Base-by-base conservation (phyloP, 2,797 vertebrate species). In the Hylomyscus alleni region DNA sequence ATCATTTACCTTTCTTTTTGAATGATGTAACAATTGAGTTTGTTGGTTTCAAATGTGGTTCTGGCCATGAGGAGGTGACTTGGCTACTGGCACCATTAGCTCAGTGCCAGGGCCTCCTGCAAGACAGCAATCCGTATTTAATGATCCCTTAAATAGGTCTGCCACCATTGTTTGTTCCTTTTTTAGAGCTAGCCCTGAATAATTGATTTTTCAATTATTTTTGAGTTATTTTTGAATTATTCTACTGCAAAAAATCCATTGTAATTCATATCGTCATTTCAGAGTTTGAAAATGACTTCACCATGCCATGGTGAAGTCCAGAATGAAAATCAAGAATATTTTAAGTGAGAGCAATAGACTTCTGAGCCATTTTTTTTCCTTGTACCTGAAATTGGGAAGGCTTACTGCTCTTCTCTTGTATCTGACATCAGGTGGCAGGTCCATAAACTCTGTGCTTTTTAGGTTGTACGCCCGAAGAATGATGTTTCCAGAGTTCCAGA, bases 401-500 rank as follows among this genome's bases (percentile, higher is more conserved):
- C 73, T 44, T 89, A 56, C 80, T 92, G 73, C 52, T 95, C 80
- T 93, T 95, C 85, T 85, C 94, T 91, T 80, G 29, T n/a, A 31
- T 26, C 37, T 91, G 20, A 77, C 0, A 0, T 50, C 89, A 89
- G 88, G 88, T 89, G 60, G 75, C 94, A 85, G 78, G 91, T 91
- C 93, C 94, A 91, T 97, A 95, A 97, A 97, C 94, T 97, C 93
- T 95, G 75, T 94, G 82, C 77, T 98, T 96, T 97, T 95, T 95
- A 97, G 98, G 94, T 77, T 94, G 96, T 96, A 90, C 19, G 54
- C 54, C 87, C 93, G 83, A 97, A 80, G 58, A 93, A 62, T 86
- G 78, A 89, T 89, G 84, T 96, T 94, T 97, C 96, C 96, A 78
- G 93, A 96, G 37, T 54, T 72, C 85, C 93, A 83, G 85, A 95